Percentiles rank a stretch among this genome's conserved stretches.
Conservation (phyloP, 1,140 invertebrate species). For the Bactericera cockerelli region DNA sequence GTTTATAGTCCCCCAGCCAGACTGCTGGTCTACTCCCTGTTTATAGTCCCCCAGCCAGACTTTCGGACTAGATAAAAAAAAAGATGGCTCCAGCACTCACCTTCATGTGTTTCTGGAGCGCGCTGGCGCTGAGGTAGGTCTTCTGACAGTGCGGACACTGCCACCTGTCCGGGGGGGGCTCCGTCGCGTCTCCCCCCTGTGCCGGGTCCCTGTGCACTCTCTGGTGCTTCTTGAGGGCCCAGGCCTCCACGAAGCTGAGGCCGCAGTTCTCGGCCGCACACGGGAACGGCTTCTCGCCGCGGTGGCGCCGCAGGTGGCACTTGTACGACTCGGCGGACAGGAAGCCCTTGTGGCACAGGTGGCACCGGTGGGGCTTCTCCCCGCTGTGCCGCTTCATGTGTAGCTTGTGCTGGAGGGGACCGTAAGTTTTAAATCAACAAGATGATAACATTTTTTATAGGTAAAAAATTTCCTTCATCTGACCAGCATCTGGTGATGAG, state of each 20-base stretch:
- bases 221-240: slow-evolving; percentile 1
- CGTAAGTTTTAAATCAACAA: no score
- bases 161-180: not conserved
- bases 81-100: no score
- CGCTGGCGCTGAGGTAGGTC: not conserved
- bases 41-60: no score
- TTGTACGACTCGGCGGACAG: slow-evolving; percentile 47
- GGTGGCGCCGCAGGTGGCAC: slow-evolving; percentile 43
- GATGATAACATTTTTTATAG: no score
- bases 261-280: slow-evolving; percentile 29
- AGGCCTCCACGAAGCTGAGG: not conserved
- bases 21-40: no score
- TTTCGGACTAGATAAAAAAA: no score
- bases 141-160: not conserved
- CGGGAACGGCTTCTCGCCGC: slow-evolving; percentile 42
- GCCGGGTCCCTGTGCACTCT: not conserved
- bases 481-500: no score
- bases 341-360: slow-evolving; percentile 43
- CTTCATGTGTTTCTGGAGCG: not conserved
- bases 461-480: no score
- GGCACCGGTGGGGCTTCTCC: slow-evolving; percentile 42
- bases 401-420: slow-evolving; percentile 22
- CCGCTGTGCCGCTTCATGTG: slow-evolving; percentile 43
- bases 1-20: no score
- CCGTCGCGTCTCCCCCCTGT: no score